Base-by-base conservation (phyloP, 2,113 vertebrate genomes). In the Onychostoma macrolepis region DNA sequence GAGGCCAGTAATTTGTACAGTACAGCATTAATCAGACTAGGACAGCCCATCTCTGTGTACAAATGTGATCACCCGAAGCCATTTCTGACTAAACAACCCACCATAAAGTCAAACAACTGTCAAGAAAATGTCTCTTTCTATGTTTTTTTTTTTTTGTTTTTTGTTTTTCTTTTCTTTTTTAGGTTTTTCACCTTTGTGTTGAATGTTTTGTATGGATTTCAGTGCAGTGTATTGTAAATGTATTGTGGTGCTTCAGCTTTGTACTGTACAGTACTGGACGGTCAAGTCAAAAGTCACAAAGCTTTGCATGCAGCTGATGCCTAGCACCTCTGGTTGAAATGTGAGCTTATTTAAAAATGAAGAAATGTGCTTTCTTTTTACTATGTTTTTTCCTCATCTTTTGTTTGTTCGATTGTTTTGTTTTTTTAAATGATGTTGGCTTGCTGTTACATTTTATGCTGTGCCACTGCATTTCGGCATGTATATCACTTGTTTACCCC, bases 251-350 rank as follows among this genome's bases (percentile, higher is more conserved):
- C 94, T 93, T 91, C 89, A 91, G 88, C 86, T 87, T 63, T 91
- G 90, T 83, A 38, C 48, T 33, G 45, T 53, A 78, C 19, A 86
- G 56, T 92, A 92, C 88, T 87, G 90, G 85, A 86, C 90, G 89
- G 89, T 90, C 92, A 92, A 48, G 86, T 91, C 90, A 36, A 50
- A 89, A 88, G 92, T 93, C 87, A 91, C 93, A 92, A 86, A 87
- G 80, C 90, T 83, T 93, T 78, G 94, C 95, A 96, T 96, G 96
- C 94, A 92, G 94, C 94, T 94, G 93, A 94, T 94, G 95, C 95
- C 96, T 96, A 95, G 91, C 86, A 86, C 93, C 93, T 93, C 92
- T 93, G 92, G 91, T 91, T 92, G 58, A 93, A 93, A 53, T 92
- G 91, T 91, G 88, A 94, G 93, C 94, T 95, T 91, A 93, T 90